Evolutionary conservation across 2,888 invertebrate genomes (phyloP).

Genomic region (Hemicrepidius hirtus): DNA sequence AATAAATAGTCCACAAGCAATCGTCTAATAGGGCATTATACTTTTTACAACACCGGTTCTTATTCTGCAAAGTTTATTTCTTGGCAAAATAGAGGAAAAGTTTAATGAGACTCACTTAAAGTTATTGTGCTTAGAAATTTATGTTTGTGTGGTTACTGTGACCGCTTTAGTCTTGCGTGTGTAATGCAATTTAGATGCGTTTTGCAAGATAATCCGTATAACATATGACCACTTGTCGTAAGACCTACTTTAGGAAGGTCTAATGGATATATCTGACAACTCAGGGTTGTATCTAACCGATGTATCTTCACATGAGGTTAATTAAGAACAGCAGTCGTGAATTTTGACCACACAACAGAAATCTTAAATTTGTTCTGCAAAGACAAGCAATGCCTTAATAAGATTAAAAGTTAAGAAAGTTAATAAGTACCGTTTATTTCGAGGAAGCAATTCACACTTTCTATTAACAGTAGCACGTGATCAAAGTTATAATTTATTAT

Average conservation of each 20-base stretch:
- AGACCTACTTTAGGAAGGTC: not conserved
- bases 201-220: constrained; percentile 3
- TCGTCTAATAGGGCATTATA: too few relatives aligned
- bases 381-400: too few relatives aligned
- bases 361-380: too few relatives aligned
- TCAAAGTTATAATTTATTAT: constrained; percentile 15
- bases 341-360: too few relatives aligned
- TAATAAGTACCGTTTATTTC: too few relatives aligned
- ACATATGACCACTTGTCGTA: not conserved
- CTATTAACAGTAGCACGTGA: not conserved
- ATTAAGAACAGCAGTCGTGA: not conserved
- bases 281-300: not conserved
- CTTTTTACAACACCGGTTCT: too few relatives aligned
- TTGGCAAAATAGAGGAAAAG: not conserved
- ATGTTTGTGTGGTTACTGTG: not conserved
- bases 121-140: not conserved
- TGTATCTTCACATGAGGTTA: not conserved
- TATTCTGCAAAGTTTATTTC: too few relatives aligned
- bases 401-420: too few relatives aligned
- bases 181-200: constrained; percentile 3
- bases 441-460: not conserved
- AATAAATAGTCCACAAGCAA: too few relatives aligned
- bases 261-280: not conserved
- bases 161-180: not conserved
- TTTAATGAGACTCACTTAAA: not conserved